Conservation (phyloP, 2,797 vertebrate genomes). For the Perodicticus potto region DNA sequence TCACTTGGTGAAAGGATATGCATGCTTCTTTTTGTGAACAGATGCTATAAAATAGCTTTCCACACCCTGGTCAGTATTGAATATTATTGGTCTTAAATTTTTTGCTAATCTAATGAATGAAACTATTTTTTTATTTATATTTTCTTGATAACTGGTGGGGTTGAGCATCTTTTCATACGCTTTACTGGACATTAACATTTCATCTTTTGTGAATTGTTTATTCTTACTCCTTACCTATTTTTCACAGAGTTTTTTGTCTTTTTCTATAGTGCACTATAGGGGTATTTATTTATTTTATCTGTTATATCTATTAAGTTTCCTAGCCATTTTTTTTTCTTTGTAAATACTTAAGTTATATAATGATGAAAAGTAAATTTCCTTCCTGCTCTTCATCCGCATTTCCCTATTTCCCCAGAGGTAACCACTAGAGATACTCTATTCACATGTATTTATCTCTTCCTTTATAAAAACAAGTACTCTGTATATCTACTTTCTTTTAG, state of each 20-base stretch:
- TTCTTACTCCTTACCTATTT: background rate
- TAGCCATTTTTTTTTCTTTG: background rate
- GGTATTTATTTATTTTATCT: background rate
- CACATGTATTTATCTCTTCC: background rate
- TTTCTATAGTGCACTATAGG: background rate
- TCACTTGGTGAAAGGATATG: background rate
- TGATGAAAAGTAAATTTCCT: constrained; percentile 32
- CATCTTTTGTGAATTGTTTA: background rate
- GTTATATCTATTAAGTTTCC: background rate
- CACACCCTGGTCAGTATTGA: background rate
- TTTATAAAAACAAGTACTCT: background rate
- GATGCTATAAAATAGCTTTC: background rate
- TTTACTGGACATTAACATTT: constrained; percentile 33
- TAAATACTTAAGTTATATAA: background rate
- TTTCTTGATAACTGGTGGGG: background rate
- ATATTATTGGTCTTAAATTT: background rate
- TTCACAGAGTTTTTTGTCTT: background rate
- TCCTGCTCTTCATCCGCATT: background rate
- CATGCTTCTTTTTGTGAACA: background rate
- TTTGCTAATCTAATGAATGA: constrained; percentile 2
- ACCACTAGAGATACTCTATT: background rate
- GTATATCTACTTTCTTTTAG: background rate
- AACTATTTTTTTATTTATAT: constrained; percentile 16
- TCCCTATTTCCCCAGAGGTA: background rate
- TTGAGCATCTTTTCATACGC: constrained; percentile 23